Conservation (phyloP, 2,797 vertebrate genomes). For the Rallus crepitans region DNA sequence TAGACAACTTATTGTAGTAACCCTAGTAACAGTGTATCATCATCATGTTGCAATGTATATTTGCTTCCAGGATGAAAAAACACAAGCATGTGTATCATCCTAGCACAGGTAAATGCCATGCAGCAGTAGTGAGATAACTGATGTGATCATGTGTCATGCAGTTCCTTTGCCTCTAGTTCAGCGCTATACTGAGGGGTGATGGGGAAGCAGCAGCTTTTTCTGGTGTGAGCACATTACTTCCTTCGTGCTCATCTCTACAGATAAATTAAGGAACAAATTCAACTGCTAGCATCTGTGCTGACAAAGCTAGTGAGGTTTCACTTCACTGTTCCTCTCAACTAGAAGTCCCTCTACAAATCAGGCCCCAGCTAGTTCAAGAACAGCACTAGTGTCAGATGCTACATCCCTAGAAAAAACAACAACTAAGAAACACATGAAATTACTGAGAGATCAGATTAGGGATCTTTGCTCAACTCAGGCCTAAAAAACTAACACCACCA, state of each 20-base stretch:
- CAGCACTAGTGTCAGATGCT: background rate
- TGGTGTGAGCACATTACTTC: background rate
- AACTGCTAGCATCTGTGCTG: background rate
- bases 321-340: background rate
- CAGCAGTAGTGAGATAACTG: background rate
- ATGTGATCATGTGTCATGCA: background rate
- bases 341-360: background rate
- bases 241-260: background rate
- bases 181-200: background rate
- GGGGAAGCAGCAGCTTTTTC: background rate
- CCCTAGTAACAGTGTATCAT: background rate
- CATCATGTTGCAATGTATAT: background rate
- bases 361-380: background rate
- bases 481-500: background rate
- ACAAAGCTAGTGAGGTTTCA: background rate
- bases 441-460: background rate
- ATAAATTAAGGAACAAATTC: background rate
- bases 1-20: background rate
- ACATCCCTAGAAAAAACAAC: background rate
- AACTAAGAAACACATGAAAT: background rate
- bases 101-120: background rate
- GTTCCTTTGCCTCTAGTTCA: background rate
- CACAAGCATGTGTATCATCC: background rate
- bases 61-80: background rate
- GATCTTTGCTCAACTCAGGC: background rate